Conservation (phyloP, 2,888 invertebrate species). For the Athripsodes cinereus region DNA sequence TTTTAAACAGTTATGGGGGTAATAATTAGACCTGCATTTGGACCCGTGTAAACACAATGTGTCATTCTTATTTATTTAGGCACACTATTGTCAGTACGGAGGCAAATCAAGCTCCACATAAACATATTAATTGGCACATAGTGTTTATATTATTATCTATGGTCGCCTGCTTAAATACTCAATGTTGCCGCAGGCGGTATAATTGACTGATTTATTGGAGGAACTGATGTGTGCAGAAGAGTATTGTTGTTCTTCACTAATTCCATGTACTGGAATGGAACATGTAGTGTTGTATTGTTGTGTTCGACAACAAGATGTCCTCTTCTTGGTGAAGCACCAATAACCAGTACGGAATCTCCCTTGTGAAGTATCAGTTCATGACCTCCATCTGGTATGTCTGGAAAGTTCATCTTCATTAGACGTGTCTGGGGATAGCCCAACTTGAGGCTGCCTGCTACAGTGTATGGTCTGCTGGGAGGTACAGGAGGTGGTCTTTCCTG, state of each 20-base stretch:
- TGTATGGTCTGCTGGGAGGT: slow-evolving; percentile 85
- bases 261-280: slow-evolving; percentile 79
- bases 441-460: slow-evolving; percentile 84
- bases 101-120: background rate
- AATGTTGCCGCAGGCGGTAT: slow-evolving; percentile 24
- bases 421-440: slow-evolving; percentile 89
- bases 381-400: slow-evolving; percentile 51
- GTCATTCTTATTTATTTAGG: too few relatives aligned
- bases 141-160: background rate
- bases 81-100: too few relatives aligned
- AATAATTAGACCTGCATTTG: too few relatives aligned
- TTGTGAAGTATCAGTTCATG: slow-evolving; percentile 35
- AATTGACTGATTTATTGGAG: slow-evolving; percentile 12
- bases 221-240: slow-evolving; percentile 9
- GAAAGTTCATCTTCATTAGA: slow-evolving; percentile 84
- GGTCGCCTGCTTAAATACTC: slow-evolving; percentile 18
- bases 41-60: too few relatives aligned
- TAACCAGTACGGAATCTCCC: slow-evolving; percentile 81
- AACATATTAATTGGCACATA: background rate
- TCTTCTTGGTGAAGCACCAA: slow-evolving; percentile 78
- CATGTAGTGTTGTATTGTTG: slow-evolving; percentile 65
- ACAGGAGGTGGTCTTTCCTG: slow-evolving; percentile 89
- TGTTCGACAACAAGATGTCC: slow-evolving; percentile 86
- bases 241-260: slow-evolving; percentile 37
- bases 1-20: too few relatives aligned